phyloP scores from a whole-genome alignment of 1,140 invertebrate genomes.

The Polyergus mexicanus region DNA sequence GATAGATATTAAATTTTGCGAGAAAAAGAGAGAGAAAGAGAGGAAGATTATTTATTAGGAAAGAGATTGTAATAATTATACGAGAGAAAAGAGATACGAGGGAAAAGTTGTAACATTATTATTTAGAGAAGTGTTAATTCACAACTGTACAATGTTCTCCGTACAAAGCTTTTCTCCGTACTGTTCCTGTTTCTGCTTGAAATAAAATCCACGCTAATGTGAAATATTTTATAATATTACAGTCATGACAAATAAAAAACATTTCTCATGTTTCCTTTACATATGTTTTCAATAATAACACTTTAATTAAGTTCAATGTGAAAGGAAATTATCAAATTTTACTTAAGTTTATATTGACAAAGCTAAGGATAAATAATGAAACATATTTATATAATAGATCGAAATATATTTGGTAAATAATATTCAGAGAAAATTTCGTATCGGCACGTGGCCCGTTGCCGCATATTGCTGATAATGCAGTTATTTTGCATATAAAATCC shows the following conservation, averaged over 20 bases:
- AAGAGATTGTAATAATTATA: not conserved
- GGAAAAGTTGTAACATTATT: not conserved
- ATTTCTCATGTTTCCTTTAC: not conserved
- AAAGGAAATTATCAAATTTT: not conserved
- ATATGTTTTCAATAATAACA: not conserved
- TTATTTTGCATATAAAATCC: constrained; percentile 8
- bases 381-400: not conserved
- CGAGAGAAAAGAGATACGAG: not conserved
- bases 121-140: not conserved
- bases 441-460: constrained; percentile 3
- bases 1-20: not conserved
- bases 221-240: constrained; percentile 3
- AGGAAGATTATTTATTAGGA: not conserved
- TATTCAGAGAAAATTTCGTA: not conserved
- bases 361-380: not conserved
- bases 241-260: not conserved
- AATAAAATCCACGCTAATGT: not conserved
- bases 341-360: not conserved
- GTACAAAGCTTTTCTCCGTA: not conserved
- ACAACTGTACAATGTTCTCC: not conserved
- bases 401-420: constrained; percentile 7
- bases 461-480: constrained; percentile 47
- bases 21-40: not conserved
- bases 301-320: constrained; percentile 13
- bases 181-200: not conserved